phyloP scores from a whole-genome alignment of 2,797 vertebrate species.

The Hephaestus fuliginosus region DNA sequence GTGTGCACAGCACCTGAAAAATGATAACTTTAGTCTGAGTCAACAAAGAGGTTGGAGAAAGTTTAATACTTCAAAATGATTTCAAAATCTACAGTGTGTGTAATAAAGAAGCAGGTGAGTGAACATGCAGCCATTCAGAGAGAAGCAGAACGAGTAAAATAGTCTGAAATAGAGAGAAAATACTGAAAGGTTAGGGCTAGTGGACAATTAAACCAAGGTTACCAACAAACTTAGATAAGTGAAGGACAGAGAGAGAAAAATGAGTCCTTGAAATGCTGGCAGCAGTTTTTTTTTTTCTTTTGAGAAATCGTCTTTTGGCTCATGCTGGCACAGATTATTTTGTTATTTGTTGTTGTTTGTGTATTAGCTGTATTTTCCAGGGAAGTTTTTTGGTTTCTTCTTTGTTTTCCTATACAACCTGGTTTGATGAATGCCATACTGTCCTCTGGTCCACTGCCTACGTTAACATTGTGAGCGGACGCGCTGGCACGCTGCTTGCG shows the following conservation, averaged over 20 bases:
- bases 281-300: too few relatives aligned
- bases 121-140: not conserved
- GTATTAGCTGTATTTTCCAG: not conserved
- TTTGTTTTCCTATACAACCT: not conserved
- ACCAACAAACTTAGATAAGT: conserved; percentile 5
- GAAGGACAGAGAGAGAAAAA: conserved; percentile 12
- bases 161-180: not conserved
- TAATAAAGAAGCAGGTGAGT: not conserved
- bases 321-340: not conserved
- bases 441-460: too few relatives aligned
- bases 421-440: not conserved
- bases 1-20: not conserved
- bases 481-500: not conserved
- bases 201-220: conserved; percentile 25
- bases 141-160: not conserved
- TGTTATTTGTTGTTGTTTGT: not conserved
- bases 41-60: not conserved
- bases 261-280: conserved; percentile 14
- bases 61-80: not conserved
- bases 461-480: not conserved
- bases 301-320: not conserved
- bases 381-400: not conserved
- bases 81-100: not conserved
- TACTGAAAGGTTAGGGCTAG: not conserved
- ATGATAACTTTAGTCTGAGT: not conserved